phyloP scores from a whole-genome alignment of 2,797 vertebrate genomes.

The Anguilla megastoma region DNA sequence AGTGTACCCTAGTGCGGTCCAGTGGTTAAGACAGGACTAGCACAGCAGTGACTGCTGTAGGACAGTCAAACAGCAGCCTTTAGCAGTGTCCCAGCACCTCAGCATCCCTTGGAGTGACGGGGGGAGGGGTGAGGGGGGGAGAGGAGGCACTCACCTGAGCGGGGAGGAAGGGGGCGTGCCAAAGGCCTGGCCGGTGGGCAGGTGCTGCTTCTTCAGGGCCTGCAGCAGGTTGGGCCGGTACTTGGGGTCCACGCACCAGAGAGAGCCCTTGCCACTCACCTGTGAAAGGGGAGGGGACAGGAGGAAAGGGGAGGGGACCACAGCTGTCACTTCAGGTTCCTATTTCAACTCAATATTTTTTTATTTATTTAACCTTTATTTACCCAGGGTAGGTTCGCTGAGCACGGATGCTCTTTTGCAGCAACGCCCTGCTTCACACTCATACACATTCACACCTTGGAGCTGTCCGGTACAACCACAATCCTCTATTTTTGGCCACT shows the following conservation, averaged over 20 bases:
- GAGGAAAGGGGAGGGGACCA: neutral
- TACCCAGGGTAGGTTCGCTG: no score
- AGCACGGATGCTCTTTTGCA: no score
- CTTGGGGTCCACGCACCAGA: constrained; percentile 80
- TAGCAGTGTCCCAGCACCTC: neutral
- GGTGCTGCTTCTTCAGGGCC: constrained; percentile 79
- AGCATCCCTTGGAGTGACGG: neutral
- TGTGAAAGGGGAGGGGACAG: constrained; percentile 36
- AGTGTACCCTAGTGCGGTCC: neutral
- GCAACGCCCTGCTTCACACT: no score
- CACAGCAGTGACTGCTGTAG: neutral
- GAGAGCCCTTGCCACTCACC: constrained; percentile 80
- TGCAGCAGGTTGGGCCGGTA: constrained; percentile 79
- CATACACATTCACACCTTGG: no score
- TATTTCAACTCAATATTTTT: neutral
- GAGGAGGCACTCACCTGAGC: constrained; percentile 59
- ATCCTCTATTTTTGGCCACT: no score
- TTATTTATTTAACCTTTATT: no score
- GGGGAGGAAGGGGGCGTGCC: constrained; percentile 67
- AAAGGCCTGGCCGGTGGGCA: constrained; percentile 69
- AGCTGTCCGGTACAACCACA: no score
- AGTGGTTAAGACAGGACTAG: neutral
- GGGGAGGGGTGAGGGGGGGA: constrained; percentile 17
- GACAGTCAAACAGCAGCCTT: neutral
- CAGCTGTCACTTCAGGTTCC: neutral